These are phyloP conservation scores for Sylvilagus bachmani DNA, from an alignment of 2,113 vertebrate species.

Conservation along the genomic window DNA sequence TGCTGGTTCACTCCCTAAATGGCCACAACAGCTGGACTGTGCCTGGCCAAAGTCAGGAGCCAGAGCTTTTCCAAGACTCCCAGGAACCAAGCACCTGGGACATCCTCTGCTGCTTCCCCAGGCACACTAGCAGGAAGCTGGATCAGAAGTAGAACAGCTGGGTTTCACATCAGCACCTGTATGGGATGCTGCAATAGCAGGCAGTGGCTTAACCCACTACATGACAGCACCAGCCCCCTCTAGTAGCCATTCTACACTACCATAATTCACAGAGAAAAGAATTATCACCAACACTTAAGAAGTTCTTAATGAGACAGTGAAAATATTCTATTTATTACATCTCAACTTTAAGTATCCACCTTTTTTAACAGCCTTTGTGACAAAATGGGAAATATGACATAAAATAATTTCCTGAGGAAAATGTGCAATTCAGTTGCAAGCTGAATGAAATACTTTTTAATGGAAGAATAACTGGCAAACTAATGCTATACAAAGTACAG, in stretches of 20 bases:
- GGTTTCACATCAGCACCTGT: too few species aligned
- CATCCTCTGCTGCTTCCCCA: too few species aligned
- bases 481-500: not conserved
- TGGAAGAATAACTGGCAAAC: not conserved
- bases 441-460: not conserved
- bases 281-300: not conserved
- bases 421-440: not conserved
- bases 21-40: too few species aligned
- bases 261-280: not conserved
- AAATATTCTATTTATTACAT: not conserved
- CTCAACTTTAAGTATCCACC: not conserved
- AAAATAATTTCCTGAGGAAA: not conserved
- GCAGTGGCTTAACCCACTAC: too few species aligned
- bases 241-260: not conserved
- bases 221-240: too few species aligned
- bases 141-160: too few species aligned
- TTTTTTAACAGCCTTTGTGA: not conserved
- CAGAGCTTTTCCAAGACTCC: too few species aligned
- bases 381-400: not conserved
- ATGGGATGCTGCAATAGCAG: too few species aligned
- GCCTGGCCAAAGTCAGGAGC: too few species aligned
- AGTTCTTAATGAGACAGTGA: not conserved
- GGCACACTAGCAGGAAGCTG: too few species aligned
- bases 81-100: too few species aligned
- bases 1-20: too few species aligned